Evolutionary conservation across 2,797 vertebrate species (phyloP).

Genomic region (Sebastes diaconus): DNA sequence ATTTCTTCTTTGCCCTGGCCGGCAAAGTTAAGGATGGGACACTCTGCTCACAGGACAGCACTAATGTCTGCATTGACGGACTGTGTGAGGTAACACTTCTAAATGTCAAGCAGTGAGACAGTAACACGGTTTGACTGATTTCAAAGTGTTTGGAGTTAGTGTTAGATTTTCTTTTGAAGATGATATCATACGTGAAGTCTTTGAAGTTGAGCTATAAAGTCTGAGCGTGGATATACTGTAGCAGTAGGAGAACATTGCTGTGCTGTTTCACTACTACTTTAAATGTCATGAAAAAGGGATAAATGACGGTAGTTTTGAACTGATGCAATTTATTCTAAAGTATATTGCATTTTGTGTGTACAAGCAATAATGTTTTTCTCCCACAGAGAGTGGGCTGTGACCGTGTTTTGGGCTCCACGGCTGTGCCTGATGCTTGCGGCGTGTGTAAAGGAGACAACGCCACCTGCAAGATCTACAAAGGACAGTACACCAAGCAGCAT

Average conservation of each 20-base stretch:
- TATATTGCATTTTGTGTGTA: conserved; percentile 12
- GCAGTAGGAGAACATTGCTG: not conserved
- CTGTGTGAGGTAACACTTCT: conserved; percentile 88
- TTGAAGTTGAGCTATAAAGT: conserved; percentile 25
- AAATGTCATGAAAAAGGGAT: not conserved
- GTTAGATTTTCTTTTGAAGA: not conserved
- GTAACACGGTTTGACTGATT: not conserved
- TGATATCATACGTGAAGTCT: conserved; percentile 25
- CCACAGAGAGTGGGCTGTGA: conserved; percentile 90
- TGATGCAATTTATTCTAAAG: not conserved
- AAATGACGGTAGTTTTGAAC: not conserved
- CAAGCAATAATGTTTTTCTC: conserved; percentile 26
- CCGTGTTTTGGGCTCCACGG: conserved; percentile 84
- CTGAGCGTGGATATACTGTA: not conserved
- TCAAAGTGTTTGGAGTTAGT: not conserved
- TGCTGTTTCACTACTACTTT: conserved; percentile 7
- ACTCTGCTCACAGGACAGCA: conserved; percentile 86
- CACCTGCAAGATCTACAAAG: conserved; percentile 86
- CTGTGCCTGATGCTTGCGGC: conserved; percentile 86
- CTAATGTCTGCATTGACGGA: conserved; percentile 90
- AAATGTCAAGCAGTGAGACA: not conserved
- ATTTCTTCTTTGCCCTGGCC: conserved; percentile 95
- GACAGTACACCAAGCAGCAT: conserved; percentile 87
- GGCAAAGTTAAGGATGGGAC: conserved; percentile 94
- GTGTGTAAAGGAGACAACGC: conserved; percentile 90